Percentiles rank a stretch among this genome's conserved stretches.
Conservation (phyloP, 2,113 vertebrate genomes). For the Arvicanthis niloticus region DNA sequence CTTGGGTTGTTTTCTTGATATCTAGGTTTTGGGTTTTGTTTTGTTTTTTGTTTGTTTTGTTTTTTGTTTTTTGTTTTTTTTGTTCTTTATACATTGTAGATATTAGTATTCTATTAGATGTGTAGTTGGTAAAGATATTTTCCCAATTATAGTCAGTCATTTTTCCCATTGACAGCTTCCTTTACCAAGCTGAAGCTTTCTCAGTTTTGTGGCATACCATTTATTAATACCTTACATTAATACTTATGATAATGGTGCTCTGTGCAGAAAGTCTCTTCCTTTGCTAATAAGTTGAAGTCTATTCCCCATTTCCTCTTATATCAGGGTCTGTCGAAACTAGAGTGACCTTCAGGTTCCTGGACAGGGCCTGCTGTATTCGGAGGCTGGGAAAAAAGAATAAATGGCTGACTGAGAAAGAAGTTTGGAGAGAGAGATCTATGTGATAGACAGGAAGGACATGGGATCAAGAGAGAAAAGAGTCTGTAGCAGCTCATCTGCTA, state of each 20-base stretch:
- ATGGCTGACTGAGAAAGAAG: not conserved
- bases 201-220: not conserved
- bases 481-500: not conserved
- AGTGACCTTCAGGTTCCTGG: not conserved
- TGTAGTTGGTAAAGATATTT: not conserved
- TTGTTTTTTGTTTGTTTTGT: too few species aligned
- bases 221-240: not conserved
- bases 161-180: not conserved
- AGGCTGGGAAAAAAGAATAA: not conserved
- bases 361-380: too few species aligned
- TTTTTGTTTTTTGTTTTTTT: too few species aligned
- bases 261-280: not conserved
- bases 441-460: too few species aligned
- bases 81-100: not conserved
- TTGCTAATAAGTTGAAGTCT: not conserved
- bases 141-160: not conserved
- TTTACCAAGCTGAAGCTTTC: not conserved
- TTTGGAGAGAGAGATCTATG: not conserved
- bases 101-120: not conserved
- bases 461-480: too few species aligned
- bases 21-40: too few species aligned
- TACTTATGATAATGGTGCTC: not conserved
- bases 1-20: not conserved
- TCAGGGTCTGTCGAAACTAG: not conserved
- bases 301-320: not conserved